Evolutionary conservation across 2,888 invertebrate genomes (phyloP), one percentile per base, ranked within the genome.

Genomic region (Aspidiotus destructor): DNA sequence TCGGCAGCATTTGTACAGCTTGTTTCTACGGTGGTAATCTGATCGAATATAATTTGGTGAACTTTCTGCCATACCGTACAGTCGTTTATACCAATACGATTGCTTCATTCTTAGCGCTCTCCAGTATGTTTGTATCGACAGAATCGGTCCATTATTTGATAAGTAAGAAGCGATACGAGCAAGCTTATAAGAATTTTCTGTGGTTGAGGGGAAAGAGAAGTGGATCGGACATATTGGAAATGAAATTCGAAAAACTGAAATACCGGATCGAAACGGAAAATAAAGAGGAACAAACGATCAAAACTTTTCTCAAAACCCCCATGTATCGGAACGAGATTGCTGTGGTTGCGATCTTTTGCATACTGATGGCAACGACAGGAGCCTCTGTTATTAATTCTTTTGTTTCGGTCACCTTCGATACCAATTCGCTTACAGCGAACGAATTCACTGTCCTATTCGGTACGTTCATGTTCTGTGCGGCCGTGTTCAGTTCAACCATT

Each of bases 101-200:
- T 44, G 62, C 71, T 3, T 40, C 67, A 8, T 16, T 70, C 10
- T n/a, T 70, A 9, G n/a, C 67, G 11, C 71, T 71, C 62, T 54
- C 72, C n/a, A 28, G 60, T 9, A 65, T 70, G 9, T 69, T 70
- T 28, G 70, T 71, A 15, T 69, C 72, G 69, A 70, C 60, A 40
- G 73, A 73, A 65, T 71, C 73, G 13, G 72, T 72, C 1, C 70
- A 72, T 44, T 72, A 67, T 58, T 68, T 73, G 3, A 54, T 73
- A 10, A 65, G 58, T 44, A 44, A 41, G 10, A 68, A 68, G 1
- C 55, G 68, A 54, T 41, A 60, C 13, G 69, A 70, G 17, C 52
- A 67, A 69, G 69, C 72, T 11, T 52, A 67, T 40, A 15, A 28
- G 16, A 67, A 48, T 15, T 60, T 42, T 16, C 9, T 42, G 8